Base-by-base conservation (phyloP, 1,140 invertebrate genomes). In the Zaprionus davidi region DNA sequence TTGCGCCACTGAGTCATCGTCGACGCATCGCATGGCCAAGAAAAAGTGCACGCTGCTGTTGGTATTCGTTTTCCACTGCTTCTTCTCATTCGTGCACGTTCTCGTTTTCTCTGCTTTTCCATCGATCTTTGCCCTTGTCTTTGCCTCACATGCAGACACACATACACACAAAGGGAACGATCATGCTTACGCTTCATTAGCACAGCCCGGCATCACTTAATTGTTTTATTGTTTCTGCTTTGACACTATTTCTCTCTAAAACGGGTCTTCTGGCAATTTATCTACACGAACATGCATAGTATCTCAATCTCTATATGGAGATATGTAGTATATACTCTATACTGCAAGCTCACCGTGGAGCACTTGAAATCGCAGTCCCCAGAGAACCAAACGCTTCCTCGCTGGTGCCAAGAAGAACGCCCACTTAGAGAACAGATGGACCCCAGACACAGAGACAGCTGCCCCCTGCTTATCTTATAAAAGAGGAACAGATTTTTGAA, bases 1-100 rank as follows among this genome's bases (percentile, higher is more conserved):
- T 63, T 56, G 57, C 56, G 22, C 44, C 60, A 75, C 63, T 87
- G 84, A 87, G 74, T 87, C 84, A 87, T 84, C 81, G 28, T 28
- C 11, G 9, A 36, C 41, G 38, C 17, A 24, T n/a, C 17, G 56
- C 28, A 17, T 46, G 34, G 15, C 41, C 38, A 70, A 67, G 59
- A 70, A 69, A 70, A 69, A 74, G 49, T 44, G 72, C 66, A 58
- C 51, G 66, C 72, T 63, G 66, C 66, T 70, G 13, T 49, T 41
- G 34, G 31, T 34, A 13, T 24, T 70, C 34, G 55, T 17, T 26
- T 26, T 31, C 34, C 53, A 15, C 51, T 65, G 24, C 34, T 51
- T 71, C 24, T 63, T 20, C 17, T 57, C n/a, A 46, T 53, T n/a
- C 46, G 36, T 36, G n/a, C 22, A 26, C 41, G n/a, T 51, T 51